Percentiles rank a stretch among this genome's conserved stretches.
Conservation (phyloP, 2,113 vertebrate genomes). For the Podocnemis expansa region DNA sequence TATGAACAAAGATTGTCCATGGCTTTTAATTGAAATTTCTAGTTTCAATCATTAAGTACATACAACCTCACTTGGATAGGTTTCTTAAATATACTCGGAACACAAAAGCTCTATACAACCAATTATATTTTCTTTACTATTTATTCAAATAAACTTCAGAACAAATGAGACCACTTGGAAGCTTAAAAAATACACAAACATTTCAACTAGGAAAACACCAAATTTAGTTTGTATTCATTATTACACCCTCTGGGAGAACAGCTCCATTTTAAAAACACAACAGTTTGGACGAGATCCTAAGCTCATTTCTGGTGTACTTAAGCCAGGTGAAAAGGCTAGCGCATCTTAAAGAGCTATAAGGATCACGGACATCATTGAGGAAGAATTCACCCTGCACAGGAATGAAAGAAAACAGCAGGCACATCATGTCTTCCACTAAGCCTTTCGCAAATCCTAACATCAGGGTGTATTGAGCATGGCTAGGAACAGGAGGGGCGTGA, state of each 20-base stretch:
- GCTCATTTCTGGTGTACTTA: background rate
- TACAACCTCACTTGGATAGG: background rate
- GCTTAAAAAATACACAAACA: background rate
- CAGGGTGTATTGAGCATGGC: background rate
- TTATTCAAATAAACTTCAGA: background rate
- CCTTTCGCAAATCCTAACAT: background rate
- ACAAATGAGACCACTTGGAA: background rate
- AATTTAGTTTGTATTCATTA: background rate
- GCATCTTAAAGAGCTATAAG: background rate
- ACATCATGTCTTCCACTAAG: background rate
- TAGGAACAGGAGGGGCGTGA: background rate
- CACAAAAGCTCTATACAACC: background rate
- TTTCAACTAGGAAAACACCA: background rate
- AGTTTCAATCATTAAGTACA: background rate
- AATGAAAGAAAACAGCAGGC: background rate
- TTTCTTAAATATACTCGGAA: background rate
- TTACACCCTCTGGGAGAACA: background rate
- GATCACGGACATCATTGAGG: background rate
- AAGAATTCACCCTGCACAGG: background rate
- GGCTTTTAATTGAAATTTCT: background rate
- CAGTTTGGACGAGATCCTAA: background rate
- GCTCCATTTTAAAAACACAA: background rate
- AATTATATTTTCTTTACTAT: background rate
- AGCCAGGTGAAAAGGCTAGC: background rate
- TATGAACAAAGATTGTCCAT: background rate